These are phyloP conservation scores for Synchiropus splendidus DNA, from an alignment of 2,113 vertebrate species.

Conservation along the genomic window DNA sequence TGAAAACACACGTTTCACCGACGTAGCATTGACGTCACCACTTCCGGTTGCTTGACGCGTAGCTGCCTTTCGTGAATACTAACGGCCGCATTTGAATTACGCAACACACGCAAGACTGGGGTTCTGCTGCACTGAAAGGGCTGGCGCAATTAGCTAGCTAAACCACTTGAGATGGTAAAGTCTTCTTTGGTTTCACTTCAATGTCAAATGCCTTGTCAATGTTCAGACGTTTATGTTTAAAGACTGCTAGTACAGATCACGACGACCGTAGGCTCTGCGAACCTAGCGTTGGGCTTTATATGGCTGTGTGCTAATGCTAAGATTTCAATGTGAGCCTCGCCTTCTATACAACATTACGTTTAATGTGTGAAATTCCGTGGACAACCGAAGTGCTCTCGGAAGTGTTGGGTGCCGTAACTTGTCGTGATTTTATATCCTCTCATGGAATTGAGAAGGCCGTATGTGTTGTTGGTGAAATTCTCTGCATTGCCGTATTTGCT, in stretches of 20 bases:
- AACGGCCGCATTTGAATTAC: conserved; percentile 1
- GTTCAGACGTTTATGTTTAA: not conserved
- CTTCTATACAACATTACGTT: not conserved
- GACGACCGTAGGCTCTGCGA: not conserved
- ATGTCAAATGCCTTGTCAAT: not conserved
- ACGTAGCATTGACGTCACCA: conserved; percentile 10
- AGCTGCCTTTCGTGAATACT: conserved; percentile 23
- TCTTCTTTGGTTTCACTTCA: conserved; percentile 1
- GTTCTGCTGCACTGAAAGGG: conserved; percentile 42
- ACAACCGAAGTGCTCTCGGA: no score
- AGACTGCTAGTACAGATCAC: not conserved
- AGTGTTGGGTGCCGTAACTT: no score
- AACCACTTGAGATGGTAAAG: conserved; percentile 60
- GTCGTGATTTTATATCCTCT: no score
- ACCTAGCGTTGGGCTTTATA: not conserved
- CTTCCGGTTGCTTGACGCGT: conserved; percentile 2
- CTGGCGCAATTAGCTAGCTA: conserved; percentile 55
- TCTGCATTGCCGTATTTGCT: no score
- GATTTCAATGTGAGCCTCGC: conserved; percentile 29
- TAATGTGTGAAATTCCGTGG: no score
- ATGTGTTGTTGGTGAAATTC: no score
- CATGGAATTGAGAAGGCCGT: no score
- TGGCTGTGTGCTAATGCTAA: conserved; percentile 2
- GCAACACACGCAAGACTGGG: conserved; percentile 37
- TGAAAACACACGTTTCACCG: not conserved